Evolutionary conservation across 2,113 vertebrate genomes (phyloP).

Genomic region (Pangasianodon gigas): DNA sequence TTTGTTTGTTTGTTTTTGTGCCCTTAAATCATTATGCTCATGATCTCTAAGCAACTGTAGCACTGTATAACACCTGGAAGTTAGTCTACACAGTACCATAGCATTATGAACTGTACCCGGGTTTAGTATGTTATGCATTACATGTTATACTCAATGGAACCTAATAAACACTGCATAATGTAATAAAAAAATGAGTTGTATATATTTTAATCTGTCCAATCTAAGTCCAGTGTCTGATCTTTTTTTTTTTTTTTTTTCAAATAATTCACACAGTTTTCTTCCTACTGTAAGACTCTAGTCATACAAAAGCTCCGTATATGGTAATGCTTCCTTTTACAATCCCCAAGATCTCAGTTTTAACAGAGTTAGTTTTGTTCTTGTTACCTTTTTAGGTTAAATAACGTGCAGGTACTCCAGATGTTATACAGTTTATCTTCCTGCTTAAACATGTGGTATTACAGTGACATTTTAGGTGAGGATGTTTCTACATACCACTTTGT

Average conservation of each 20-base stretch:
- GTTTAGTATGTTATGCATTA: slow-evolving; percentile 20
- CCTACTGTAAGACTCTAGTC: background rate
- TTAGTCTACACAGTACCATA: background rate
- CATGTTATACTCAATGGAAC: background rate
- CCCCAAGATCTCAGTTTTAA: background rate
- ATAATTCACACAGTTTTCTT: background rate
- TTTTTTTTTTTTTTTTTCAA: background rate
- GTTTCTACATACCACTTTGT: background rate
- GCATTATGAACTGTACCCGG: background rate
- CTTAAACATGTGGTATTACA: slow-evolving; percentile 16
- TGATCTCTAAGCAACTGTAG: background rate
- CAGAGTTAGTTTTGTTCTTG: background rate
- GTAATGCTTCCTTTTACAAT: background rate
- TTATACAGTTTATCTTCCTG: slow-evolving; percentile 1
- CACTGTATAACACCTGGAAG: slow-evolving; percentile 4
- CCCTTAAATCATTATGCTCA: background rate
- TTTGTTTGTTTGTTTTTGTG: background rate
- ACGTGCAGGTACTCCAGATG: background rate
- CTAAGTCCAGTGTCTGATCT: background rate
- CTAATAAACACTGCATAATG: slow-evolving; percentile 6
- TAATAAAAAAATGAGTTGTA: background rate
- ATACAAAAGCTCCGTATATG: background rate
- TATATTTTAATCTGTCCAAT: background rate
- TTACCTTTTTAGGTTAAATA: slow-evolving; percentile 24
- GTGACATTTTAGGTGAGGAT: background rate